Percentiles rank a stretch among this genome's conserved stretches.
Evolutionary conservation across 2,888 invertebrate species (phyloP).

Genomic region (Panzeria rudis): DNA sequence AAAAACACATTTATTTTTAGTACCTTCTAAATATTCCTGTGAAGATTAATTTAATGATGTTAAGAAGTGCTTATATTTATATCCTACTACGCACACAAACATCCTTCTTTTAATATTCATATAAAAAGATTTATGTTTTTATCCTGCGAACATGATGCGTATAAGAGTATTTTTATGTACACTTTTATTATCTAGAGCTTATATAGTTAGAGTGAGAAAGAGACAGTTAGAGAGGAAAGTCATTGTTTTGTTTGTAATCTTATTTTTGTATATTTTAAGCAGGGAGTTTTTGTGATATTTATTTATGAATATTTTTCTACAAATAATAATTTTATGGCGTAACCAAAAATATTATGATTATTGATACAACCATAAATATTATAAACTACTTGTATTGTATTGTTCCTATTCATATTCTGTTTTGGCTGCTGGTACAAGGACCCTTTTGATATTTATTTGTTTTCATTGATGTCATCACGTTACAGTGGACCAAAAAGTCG

Average conservation of each 20-base stretch:
- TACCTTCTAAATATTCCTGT: constrained; percentile 27
- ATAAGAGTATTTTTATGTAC: constrained; percentile 43
- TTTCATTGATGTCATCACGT: constrained; percentile 67
- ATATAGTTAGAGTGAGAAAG: background rate
- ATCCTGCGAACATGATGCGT: constrained; percentile 14
- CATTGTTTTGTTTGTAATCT: background rate
- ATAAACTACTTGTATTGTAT: constrained; percentile 53
- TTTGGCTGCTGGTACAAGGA: constrained; percentile 30
- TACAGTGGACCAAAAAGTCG: constrained; percentile 40
- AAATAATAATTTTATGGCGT: constrained; percentile 70
- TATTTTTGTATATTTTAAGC: constrained; percentile 1
- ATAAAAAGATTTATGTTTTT: constrained; percentile 53
- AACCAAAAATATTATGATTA: constrained; percentile 73
- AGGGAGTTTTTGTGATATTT: constrained; percentile 46
- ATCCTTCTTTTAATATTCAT: constrained; percentile 42
- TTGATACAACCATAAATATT: constrained; percentile 70
- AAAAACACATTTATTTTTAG: constrained; percentile 41
- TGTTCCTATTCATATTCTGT: constrained; percentile 6
- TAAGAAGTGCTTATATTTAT: constrained; percentile 74
- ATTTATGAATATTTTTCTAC: constrained; percentile 49
- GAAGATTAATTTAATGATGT: constrained; percentile 71
- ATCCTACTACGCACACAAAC: constrained; percentile 22
- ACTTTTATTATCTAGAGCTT: constrained; percentile 50
- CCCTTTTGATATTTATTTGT: constrained; percentile 50
- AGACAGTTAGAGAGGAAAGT: background rate